A percentile compares a stretch with the other conserved stretches of the same genome.
Evolutionary conservation across 2,113 vertebrate species (phyloP).

Genomic region (Isichthys henryi): DNA sequence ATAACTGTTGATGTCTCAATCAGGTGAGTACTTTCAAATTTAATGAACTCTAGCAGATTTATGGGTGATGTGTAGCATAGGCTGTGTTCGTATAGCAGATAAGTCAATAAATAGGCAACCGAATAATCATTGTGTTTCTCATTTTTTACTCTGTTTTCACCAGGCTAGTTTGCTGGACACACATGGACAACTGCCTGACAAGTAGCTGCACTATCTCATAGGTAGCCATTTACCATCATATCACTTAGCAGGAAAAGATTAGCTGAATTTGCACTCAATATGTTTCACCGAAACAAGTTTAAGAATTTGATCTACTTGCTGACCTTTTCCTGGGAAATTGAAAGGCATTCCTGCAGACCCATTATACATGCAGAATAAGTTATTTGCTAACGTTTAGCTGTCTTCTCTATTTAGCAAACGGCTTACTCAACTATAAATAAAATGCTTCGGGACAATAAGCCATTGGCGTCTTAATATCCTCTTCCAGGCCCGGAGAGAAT

Average conservation of each 20-base stretch:
- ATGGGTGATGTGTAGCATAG: not conserved
- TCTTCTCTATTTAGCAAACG: not conserved
- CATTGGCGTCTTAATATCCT: not conserved
- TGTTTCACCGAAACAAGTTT: not conserved
- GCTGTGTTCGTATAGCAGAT: not conserved
- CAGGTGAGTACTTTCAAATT: not conserved
- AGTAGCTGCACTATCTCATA: not conserved
- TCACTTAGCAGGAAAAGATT: not conserved
- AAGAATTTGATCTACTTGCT: not conserved
- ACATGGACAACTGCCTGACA: not conserved
- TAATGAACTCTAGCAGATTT: not conserved
- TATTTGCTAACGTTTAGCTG: not conserved
- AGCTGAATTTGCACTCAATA: not conserved
- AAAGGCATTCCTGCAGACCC: not conserved
- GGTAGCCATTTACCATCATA: not conserved
- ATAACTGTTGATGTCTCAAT: not conserved
- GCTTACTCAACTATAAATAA: constrained; percentile 7
- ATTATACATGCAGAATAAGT: not conserved
- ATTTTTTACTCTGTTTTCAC: not conserved
- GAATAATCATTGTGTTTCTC: not conserved
- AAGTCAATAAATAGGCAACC: not conserved
- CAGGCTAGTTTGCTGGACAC: not conserved
- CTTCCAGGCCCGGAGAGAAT: not conserved
- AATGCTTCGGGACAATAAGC: constrained; percentile 12
- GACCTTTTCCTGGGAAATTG: not conserved